A percentile compares a stretch with the other conserved stretches of the same genome.
Conservation (phyloP, 2,888 invertebrate species). For the Plagodis pulveraria region DNA sequence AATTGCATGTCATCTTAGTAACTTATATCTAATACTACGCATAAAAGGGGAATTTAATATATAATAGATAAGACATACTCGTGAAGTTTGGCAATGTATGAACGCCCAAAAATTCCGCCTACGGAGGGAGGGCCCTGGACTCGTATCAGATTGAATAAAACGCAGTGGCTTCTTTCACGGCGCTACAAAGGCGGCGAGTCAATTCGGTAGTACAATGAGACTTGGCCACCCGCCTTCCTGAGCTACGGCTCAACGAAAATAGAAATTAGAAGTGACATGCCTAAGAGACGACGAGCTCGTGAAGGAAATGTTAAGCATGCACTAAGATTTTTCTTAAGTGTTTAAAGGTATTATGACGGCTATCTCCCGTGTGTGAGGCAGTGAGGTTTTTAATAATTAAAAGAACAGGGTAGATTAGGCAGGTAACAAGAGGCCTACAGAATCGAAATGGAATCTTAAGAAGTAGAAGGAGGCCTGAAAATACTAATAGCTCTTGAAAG, state of each 20-base stretch:
- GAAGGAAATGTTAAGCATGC: neutral
- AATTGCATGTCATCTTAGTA: no score
- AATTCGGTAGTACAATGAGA: conserved; percentile 75
- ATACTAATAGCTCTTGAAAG: no score
- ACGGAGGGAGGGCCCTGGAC: conserved; percentile 4
- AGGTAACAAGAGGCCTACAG: no score
- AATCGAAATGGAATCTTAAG: no score
- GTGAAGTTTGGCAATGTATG: no score
- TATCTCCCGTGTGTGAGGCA: neutral
- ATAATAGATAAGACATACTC: no score
- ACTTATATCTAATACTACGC: no score
- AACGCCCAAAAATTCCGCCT: neutral
- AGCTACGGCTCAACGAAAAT: conserved; percentile 7
- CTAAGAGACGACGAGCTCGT: conserved; percentile 9
- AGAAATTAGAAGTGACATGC: conserved; percentile 5
- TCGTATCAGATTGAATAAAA: conserved; percentile 68
- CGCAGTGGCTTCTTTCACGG: conserved; percentile 70
- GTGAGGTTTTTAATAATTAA: no score
- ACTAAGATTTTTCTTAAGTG: no score
- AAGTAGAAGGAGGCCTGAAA: no score
- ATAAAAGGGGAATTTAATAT: no score
- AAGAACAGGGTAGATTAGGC: no score
- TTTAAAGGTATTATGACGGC: neutral
- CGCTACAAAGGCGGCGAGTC: conserved; percentile 64
- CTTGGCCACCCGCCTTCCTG: conserved; percentile 28